Percentiles rank a stretch among this genome's conserved stretches.
Conservation (phyloP, 1,140 invertebrate species). For the Linepithema humile region DNA sequence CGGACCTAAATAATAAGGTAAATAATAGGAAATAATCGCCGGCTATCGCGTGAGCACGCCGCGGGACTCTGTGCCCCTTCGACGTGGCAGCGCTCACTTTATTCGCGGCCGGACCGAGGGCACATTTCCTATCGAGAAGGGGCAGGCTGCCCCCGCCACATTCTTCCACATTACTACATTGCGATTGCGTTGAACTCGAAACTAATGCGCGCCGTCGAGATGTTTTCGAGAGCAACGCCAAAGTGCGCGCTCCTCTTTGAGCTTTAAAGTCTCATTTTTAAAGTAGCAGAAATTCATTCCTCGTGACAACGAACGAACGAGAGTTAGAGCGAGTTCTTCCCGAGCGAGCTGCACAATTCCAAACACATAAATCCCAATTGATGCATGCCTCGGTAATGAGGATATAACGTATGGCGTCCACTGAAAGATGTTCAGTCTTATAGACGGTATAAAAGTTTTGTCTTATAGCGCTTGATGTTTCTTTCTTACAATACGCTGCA, state of each 20-base stretch:
- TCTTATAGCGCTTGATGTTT: not conserved
- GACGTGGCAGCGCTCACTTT: constrained; percentile 25
- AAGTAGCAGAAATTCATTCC: constrained; percentile 17
- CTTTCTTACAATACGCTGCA: not conserved
- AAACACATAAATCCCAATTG: constrained; percentile 65
- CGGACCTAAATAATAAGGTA: constrained; percentile 75
- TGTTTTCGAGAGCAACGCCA: constrained; percentile 24
- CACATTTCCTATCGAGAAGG: constrained; percentile 2
- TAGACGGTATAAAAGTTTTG: not conserved
- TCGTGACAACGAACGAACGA: not conserved
- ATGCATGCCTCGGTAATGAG: constrained; percentile 58
- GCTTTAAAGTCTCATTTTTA: constrained; percentile 38
- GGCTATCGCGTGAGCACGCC: constrained; percentile 64
- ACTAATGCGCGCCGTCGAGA: constrained; percentile 20
- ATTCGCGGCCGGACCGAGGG: not conserved
- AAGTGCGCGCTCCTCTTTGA: not conserved
- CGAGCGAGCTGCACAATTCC: constrained; percentile 43
- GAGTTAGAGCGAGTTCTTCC: not conserved
- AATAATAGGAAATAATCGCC: constrained; percentile 76
- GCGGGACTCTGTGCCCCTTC: constrained; percentile 38
- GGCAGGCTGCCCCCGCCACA: not conserved
- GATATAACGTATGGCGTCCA: constrained; percentile 34
- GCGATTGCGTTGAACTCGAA: constrained; percentile 37
- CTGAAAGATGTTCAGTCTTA: constrained; percentile 26
- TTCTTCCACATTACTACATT: constrained; percentile 9